These are phyloP conservation scores for Danio rerio DNA, from an alignment of 2,113 vertebrate species.

Conservation along the genomic window GRCz12tu NC_133189.1:9971001-9971500, in stretches of 20 bases:
- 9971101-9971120: constrained; percentile 94
- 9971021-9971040: constrained; percentile 86
- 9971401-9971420: too few species aligned
- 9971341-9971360: too few species aligned
- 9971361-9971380: too few species aligned
- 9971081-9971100: constrained; percentile 85
- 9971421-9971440: too few species aligned
- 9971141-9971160: constrained; percentile 94
- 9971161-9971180: constrained; percentile 94
- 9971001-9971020: neutral
- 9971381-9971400: too few species aligned
- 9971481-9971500: neutral
- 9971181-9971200: constrained; percentile 89
- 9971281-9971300: neutral
- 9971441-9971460: too few species aligned
- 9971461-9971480: neutral
- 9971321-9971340: too few species aligned
- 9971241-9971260: neutral
- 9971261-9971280: neutral
- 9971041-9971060: constrained; percentile 91
- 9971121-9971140: constrained; percentile 94
- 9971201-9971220: constrained; percentile 99
- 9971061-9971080: constrained; percentile 92
- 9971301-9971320: too few species aligned
- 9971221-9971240: constrained; percentile 67